Conservation (phyloP, 2,888 invertebrate genomes). For the Drosophila buzzatii region DNA sequence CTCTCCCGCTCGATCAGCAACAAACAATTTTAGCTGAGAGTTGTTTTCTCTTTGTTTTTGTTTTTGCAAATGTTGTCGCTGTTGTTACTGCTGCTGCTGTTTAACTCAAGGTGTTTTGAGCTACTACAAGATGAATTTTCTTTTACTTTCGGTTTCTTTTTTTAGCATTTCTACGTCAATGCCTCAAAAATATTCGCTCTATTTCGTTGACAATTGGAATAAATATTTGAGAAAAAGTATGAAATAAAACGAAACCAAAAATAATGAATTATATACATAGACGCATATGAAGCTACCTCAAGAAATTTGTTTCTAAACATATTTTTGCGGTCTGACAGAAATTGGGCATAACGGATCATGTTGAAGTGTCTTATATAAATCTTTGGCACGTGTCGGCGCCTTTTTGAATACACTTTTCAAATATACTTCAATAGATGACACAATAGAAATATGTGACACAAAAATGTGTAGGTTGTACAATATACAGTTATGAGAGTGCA, state of each 20-base stretch:
- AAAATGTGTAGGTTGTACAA: background rate
- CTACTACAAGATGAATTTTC: constrained; percentile 37
- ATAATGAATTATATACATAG: constrained; percentile 8
- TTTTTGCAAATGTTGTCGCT: background rate
- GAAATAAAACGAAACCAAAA: background rate
- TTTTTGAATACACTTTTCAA: constrained; percentile 10
- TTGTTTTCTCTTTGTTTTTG: constrained; percentile 37
- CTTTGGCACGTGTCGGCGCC: constrained; percentile 51
- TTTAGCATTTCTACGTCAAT: constrained; percentile 66
- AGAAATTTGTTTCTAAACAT: constrained; percentile 27
- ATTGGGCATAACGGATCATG: constrained; percentile 35
- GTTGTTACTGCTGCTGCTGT: background rate
- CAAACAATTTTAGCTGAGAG: constrained; percentile 44
- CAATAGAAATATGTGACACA: constrained; percentile 2
- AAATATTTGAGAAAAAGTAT: constrained; percentile 9
- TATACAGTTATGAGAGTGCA: background rate
- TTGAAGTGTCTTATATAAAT: constrained; percentile 55
- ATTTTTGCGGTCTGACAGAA: constrained; percentile 37
- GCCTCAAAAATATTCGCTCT: constrained; percentile 62
- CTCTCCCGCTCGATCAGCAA: constrained; percentile 6
- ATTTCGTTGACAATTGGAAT: constrained; percentile 73
- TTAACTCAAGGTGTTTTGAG: constrained; percentile 60
- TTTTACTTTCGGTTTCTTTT: constrained; percentile 9
- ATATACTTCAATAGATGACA: constrained; percentile 3
- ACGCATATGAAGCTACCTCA: constrained; percentile 45